These are phyloP conservation scores for Trissolcus japonicus DNA, from an alignment of 2,888 invertebrate genomes.

Conservation along the genomic window DNA sequence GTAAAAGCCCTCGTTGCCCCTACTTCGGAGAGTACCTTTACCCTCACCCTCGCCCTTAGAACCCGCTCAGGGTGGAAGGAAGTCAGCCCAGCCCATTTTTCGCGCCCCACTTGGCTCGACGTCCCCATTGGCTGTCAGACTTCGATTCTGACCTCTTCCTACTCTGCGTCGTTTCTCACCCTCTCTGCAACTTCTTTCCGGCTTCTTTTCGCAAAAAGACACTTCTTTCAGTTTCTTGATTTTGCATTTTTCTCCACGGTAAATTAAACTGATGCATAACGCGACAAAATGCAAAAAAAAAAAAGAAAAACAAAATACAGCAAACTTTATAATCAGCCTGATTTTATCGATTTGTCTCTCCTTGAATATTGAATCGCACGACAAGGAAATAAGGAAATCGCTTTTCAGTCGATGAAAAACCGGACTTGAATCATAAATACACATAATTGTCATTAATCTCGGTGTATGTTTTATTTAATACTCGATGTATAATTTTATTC, in stretches of 20 bases:
- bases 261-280: slow-evolving; percentile 35
- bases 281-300: slow-evolving; percentile 14
- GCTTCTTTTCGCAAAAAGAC: slow-evolving; percentile 49
- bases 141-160: slow-evolving; percentile 70
- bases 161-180: slow-evolving; percentile 60
- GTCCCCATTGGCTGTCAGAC: slow-evolving; percentile 73
- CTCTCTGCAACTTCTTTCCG: slow-evolving; percentile 51
- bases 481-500: slow-evolving; percentile 21
- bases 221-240: slow-evolving; percentile 41
- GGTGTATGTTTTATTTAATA: slow-evolving; percentile 24
- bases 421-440: background rate
- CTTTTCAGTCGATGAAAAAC: background rate
- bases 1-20: slow-evolving; percentile 68
- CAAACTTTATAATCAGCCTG: slow-evolving; percentile 1
- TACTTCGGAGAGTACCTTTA: slow-evolving; percentile 68
- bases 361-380: background rate
- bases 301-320: background rate
- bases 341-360: background rate
- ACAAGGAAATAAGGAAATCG: no score
- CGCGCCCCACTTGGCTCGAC: slow-evolving; percentile 74
- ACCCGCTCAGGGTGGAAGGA: slow-evolving; percentile 67
- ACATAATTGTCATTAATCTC: background rate
- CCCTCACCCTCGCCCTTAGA: slow-evolving; percentile 68
- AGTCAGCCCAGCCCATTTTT: slow-evolving; percentile 74
- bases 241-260: slow-evolving; percentile 39